These are phyloP conservation scores for Epiblema foenella DNA, from an alignment of 2,888 invertebrate species.

Conservation along the genomic window DNA sequence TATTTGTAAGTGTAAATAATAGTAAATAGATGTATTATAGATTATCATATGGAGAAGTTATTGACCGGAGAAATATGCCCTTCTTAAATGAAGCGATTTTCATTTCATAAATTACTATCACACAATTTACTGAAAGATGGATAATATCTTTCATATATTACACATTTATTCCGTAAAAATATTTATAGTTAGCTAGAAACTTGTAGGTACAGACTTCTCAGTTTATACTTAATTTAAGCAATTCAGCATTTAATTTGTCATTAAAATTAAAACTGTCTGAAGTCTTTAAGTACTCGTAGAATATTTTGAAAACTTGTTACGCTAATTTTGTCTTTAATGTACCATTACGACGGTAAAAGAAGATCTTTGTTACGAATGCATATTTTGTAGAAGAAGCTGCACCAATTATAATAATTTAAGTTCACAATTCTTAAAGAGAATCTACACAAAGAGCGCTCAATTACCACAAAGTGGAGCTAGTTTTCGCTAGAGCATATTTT, in stretches of 20 bases:
- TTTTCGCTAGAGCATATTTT: not conserved
- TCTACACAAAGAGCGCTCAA: not conserved
- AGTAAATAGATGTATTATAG: not conserved
- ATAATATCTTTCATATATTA: not conserved
- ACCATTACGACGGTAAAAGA: not conserved
- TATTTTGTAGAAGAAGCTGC: not conserved
- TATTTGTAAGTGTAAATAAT: not conserved
- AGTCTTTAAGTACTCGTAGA: conserved; percentile 1
- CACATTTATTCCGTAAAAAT: conserved; percentile 21
- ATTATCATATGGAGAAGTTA: conserved; percentile 12
- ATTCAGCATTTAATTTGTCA: conserved; percentile 9
- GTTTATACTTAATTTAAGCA: conserved; percentile 1
- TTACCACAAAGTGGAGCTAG: conserved; percentile 5
- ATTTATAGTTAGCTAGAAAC: not conserved
- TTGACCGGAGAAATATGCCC: not conserved
- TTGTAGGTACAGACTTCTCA: not conserved
- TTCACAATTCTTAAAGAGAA: not conserved
- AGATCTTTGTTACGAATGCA: not conserved
- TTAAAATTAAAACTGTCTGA: not conserved
- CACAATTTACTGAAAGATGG: not conserved
- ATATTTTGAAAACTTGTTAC: conserved; percentile 6
- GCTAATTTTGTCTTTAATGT: conserved; percentile 11
- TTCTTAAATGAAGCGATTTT: not conserved
- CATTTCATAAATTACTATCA: conserved; percentile 14
- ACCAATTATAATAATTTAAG: conserved; percentile 14